Conservation (phyloP, 1,140 invertebrate species). For the Brachionus asplanchnoidis region DNA sequence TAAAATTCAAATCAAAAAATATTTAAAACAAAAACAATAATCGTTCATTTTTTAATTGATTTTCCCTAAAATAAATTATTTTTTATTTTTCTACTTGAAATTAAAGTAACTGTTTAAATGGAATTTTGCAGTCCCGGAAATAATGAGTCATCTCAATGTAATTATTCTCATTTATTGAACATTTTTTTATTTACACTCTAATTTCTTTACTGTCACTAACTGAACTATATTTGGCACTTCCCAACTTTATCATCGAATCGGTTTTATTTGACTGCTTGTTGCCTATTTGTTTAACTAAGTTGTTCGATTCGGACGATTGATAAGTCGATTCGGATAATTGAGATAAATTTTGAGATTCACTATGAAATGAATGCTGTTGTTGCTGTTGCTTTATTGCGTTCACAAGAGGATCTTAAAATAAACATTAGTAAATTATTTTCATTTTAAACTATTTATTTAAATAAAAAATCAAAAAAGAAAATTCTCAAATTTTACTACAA, state of each 20-base stretch:
- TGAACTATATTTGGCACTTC: not conserved
- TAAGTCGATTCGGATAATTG: not conserved
- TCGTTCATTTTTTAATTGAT: not conserved
- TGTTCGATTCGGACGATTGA: constrained; percentile 6
- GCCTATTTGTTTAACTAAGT: not conserved
- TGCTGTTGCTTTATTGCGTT: constrained; percentile 9
- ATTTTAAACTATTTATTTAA: too few relatives aligned
- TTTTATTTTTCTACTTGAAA: not conserved
- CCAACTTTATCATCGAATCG: not conserved
- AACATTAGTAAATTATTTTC: not conserved
- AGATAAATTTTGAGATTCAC: constrained; percentile 9
- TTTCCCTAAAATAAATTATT: not conserved
- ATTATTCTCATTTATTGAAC: not conserved
- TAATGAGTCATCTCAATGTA: not conserved
- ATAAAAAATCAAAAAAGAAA: too few relatives aligned
- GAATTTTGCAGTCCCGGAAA: not conserved
- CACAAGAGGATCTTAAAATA: not conserved
- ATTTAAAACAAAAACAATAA: not conserved
- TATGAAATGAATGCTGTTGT: not conserved
- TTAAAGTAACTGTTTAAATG: not conserved
- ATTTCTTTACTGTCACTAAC: not conserved
- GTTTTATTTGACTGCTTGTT: not conserved
- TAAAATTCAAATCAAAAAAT: not conserved
- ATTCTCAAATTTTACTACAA: too few relatives aligned
- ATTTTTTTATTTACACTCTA: not conserved